Base-by-base conservation (phyloP, 2,888 invertebrate genomes). In the Ernsta delagoae region DNA sequence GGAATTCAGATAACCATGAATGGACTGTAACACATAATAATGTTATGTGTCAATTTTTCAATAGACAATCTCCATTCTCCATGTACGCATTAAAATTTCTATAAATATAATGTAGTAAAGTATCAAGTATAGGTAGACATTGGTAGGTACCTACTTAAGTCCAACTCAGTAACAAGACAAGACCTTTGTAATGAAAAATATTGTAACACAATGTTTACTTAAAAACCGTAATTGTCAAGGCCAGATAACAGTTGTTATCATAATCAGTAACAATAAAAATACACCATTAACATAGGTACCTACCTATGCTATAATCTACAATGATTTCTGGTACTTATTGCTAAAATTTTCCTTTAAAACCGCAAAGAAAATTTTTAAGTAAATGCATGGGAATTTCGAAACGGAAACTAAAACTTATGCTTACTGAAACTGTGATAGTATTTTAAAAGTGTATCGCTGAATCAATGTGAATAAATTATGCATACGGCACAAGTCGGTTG, bases 381-480 rank as follows among this genome's bases (percentile, higher is more conserved):
- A 12, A 12, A 48, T 48, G 3, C 11, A 63, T 63, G 36, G 53
- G 34, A 56, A 36, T 11, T 56, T 53, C 5, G 4, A 65, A 59
- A 45, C 24, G 61, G 43, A 62, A 57, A 67, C 31, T 67, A 31
- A 61, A 24, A 56, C 48, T 31, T 31, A 31, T 31, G 31, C 31
- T 63, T 48, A 41, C 50, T 63, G 48, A 63, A 69, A 53, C 16
- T 41, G 53, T 43, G 50, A 50, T 63, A 63, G 53, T 39, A 7
- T 39, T 53, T 63, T 41, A 59, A 16, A 16, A 34, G 43, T 59
- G 83, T 83, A 83, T 84, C 70, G 57, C 82, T 85, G 85, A 86
- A 82, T 83, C 83, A 79, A 88, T 86, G 83, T 80, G 84, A 83
- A 83, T 81, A 80, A 88, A 89, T 88, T 88, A 88, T 88, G 85